These are phyloP conservation scores for Meliscaeva auricollis DNA, from an alignment of 2,888 invertebrate species.

Conservation along the genomic window DNA sequence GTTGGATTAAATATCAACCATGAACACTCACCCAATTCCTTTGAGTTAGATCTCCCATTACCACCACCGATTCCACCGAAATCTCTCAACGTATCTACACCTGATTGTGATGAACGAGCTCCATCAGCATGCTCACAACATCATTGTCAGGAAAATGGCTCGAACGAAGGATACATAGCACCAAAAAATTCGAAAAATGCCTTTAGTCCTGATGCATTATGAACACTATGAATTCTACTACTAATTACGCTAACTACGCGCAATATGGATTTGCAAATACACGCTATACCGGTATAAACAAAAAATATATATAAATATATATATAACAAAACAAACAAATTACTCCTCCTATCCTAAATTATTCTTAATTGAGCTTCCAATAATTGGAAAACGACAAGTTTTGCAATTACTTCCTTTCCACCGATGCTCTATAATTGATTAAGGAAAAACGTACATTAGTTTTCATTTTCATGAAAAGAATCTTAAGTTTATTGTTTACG, in stretches of 20 bases:
- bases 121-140: conserved; percentile 77
- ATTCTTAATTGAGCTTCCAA: conserved; percentile 47
- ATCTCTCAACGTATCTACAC: conserved; percentile 78
- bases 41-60: conserved; percentile 82
- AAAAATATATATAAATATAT: too few relatives aligned
- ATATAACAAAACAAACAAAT: not conserved
- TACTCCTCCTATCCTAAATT: conserved; percentile 48
- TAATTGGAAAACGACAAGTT: conserved; percentile 39
- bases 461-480: conserved; percentile 1
- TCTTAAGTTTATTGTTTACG: conserved; percentile 60
- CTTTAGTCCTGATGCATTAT: conserved; percentile 55
- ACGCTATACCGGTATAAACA: conserved; percentile 30
- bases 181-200: conserved; percentile 79
- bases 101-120: conserved; percentile 61
- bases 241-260: conserved; percentile 29
- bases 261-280: conserved; percentile 42
- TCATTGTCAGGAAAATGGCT: conserved; percentile 78
- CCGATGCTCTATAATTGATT: not conserved
- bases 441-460: not conserved
- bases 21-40: conserved; percentile 81
- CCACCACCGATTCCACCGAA: conserved; percentile 83
- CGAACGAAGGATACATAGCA: conserved; percentile 80
- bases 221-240: conserved; percentile 35
- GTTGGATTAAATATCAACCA: conserved; percentile 80
- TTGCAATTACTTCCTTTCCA: conserved; percentile 25